These are phyloP conservation scores for Osmerus eperlanus DNA, from an alignment of 2,113 vertebrate species.

Conservation along the genomic window DNA sequence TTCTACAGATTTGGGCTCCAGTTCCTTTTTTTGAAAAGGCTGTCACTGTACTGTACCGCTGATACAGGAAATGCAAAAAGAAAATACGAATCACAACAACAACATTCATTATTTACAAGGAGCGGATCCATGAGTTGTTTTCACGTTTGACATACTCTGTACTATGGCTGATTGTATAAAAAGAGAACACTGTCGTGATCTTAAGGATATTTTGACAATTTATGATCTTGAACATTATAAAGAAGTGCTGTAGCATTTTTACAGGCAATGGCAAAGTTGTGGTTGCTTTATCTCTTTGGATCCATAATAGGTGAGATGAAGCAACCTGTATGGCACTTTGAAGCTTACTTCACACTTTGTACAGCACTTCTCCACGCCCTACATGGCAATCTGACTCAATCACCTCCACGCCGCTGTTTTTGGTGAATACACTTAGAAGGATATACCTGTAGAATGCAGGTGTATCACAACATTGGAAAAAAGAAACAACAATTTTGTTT, in stretches of 20 bases:
- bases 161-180: conserved; percentile 74
- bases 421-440: not conserved
- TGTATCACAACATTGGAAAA: too few species aligned
- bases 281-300: conserved; percentile 52
- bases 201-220: conserved; percentile 36
- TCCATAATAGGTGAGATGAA: conserved; percentile 29
- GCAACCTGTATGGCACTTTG: conserved; percentile 60
- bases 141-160: conserved; percentile 77
- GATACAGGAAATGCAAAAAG: conserved; percentile 16
- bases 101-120: conserved; percentile 51
- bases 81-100: conserved; percentile 14
- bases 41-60: conserved; percentile 48
- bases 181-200: conserved; percentile 28
- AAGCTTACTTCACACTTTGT: conserved; percentile 47
- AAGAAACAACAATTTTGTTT: too few species aligned
- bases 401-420: not conserved
- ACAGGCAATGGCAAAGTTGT: conserved; percentile 60
- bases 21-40: conserved; percentile 61
- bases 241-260: conserved; percentile 46
- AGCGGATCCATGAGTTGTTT: conserved; percentile 45
- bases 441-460: not conserved
- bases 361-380: conserved; percentile 29
- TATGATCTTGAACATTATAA: conserved; percentile 44
- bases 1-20: conserved; percentile 76
- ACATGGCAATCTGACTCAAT: conserved; percentile 31